Base-by-base conservation (phyloP, 2,888 invertebrate species). In the Epirrhoe alternata region DNA sequence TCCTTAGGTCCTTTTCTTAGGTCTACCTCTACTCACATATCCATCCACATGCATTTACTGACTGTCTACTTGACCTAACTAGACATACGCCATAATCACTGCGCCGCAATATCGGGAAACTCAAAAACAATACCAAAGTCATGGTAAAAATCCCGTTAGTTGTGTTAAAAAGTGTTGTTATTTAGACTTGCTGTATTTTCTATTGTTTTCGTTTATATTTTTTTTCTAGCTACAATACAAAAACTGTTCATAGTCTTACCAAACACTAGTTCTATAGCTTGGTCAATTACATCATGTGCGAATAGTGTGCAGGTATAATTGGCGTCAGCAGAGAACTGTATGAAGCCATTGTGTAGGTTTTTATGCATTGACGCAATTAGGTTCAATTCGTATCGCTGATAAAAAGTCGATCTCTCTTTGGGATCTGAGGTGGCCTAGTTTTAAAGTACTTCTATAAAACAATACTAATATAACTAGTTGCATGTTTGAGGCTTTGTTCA, bases 281-380 rank as follows among this genome's bases (percentile, higher is more conserved):
- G 35, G 57, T 38, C 14, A n/a, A 50, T 16, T 16, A 14, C 6
- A 14, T 3, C 47, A 47, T 42, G 14, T 47, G 47, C 12, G 47
- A 47, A 47, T 47, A 14, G 16, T 63, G 42, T 14, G 17, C 24
- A 6, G 51, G 52, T 56, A 58, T 42, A 53, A 58, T 58, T 50
- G 58, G 33, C 66, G 7, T 24, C 50, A 63, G 59, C 58, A 50
- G 57, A 45, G 61, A 65, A 61, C 54, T 60, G 63, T 72, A 70
- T 54, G 70, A 72, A 64, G 5, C 61, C n/a, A 71, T 71, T 73
- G 72, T 71, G 17, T 35, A 24, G 7, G 53, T 65, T 68, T 68
- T 69, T 70, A 63, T 63, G 64, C n/a, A 66, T 56, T 65, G 56
- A 33, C 64, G 45, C 58, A 66, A 59, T 59, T 59, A 59, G 49